Base-by-base conservation (phyloP, 2,797 vertebrate species). In the Hydrophis major region DNA sequence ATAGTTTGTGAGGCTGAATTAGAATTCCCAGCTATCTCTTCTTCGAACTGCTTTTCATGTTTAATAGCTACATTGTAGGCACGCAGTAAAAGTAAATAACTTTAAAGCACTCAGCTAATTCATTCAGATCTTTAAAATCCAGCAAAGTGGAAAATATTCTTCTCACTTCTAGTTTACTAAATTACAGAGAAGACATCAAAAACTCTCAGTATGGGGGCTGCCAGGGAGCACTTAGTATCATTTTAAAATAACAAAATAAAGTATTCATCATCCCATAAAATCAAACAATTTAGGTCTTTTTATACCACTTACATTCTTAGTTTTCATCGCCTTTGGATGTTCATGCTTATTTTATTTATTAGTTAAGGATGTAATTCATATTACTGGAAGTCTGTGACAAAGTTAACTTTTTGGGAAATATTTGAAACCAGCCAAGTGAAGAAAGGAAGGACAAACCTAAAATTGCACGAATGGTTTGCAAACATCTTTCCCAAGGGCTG, bases 231-330 rank as follows among this genome's bases (percentile, higher is more conserved):
- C 57, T 92, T 94, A 91, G 90, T 91, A 86, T 89, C n/a, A 50
- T 37, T 37, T 69, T 59, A 93, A 60, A 91, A 93, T 57, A 92
- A 92, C 66, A 88, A 92, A 78, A 92, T 90, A 87, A 94, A 93
- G 87, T 89, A 91, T 94, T 94, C 92, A 92, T 90, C 32, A 25
- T 63, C 10, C 2, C 37, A 37, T 56, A 32, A 87, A 57, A 57
- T 20, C 47, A 87, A 93, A 83, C 16, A 89, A 50, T 42, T 4
- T 60, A 50, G 93, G 61, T 88, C 27, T 86, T 91, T 56, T 91
- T 69, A 66, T 92, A 95, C 66, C 59, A 61, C 63, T 93, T 90
- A 92, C 89, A 63, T 92, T 88, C 66, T 93, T 89, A 91, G 87
- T 74, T 92, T 91, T 42, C 57, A 53, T 91, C 55, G 66, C 83